Base-by-base conservation (phyloP, 2,113 vertebrate species). In the Paedocypris sp. region DNA sequence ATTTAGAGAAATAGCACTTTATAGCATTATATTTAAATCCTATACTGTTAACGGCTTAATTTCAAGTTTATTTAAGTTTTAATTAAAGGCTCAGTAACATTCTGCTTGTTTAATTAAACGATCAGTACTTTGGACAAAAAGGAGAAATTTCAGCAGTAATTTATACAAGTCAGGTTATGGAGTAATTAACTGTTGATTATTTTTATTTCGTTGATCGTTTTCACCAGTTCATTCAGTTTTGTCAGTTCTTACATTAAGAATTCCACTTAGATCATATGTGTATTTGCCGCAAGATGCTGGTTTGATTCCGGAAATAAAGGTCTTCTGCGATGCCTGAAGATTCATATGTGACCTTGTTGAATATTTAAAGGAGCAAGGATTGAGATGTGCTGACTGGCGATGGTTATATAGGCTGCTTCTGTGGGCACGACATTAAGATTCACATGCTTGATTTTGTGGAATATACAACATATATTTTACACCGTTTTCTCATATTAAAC, bases 331-430 rank as follows among this genome's bases (percentile, higher is more conserved):
- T 23, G 25, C 13, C 43, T 13, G 15, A 18, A 22, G 29, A 47
- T 4, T 47, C 29, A 16, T 29, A 60, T 31, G 25, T 66, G 54
- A 66, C 64, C 47, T 60, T 60, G 20, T 35, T 66, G 8, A 66
- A 66, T 66, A 52, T 60, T 66, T 60, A 59, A 66, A 60, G 38
- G 6, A 25, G 13, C n/a, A n/a, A 28, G 15, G 31, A 66, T 35
- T 56, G 16, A 47, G 52, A 51, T 33, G 4, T 45, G 47, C 56
- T 66, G 64, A 51, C 10, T 66, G 35, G 46, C 13, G 13, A 33
- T 45, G 25, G 20, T 41, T 22, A 56, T 42, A 43, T 29, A 59
- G n/a, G 26, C 6, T 8, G 18, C 3, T 39, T 8, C n/a, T n/a
- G n/a, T n/a, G n/a, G n/a, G n/a, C n/a, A n/a, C n/a, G n/a, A n/a